Evolutionary conservation across 2,888 invertebrate genomes (phyloP).

Genomic region (Drosophila quinaria): DNA sequence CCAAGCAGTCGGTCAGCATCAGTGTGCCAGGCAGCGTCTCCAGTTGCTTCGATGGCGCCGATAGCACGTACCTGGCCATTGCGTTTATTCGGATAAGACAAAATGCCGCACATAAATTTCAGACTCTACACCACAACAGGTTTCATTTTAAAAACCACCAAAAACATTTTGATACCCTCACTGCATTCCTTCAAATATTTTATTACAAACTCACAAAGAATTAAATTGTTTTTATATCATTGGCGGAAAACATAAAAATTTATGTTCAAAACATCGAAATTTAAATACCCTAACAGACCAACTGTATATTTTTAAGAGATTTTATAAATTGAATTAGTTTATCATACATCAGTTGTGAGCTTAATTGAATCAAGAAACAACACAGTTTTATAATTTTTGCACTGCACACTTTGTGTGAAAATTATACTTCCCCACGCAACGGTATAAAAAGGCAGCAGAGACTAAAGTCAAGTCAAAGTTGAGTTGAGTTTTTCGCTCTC

Average conservation of each 20-base stretch:
- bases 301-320: too few relatives aligned
- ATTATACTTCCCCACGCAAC: background rate
- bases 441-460: background rate
- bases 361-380: background rate
- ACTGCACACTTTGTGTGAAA: background rate
- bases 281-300: too few relatives aligned
- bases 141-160: conserved; percentile 13
- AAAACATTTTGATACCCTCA: background rate
- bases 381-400: background rate
- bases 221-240: too few relatives aligned
- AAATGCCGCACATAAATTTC: conserved; percentile 72
- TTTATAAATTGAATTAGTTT: too few relatives aligned
- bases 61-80: conserved; percentile 88
- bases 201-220: too few relatives aligned
- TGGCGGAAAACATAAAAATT: too few relatives aligned
- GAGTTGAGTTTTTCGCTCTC: background rate
- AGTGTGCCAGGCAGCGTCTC: conserved; percentile 96
- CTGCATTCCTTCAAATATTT: too few relatives aligned
- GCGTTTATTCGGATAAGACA: conserved; percentile 62
- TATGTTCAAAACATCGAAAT: too few relatives aligned
- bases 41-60: conserved; percentile 94
- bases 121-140: conserved; percentile 41
- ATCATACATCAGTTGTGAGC: too few relatives aligned
- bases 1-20: conserved; percentile 97
- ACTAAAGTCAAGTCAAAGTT: conserved; percentile 2